These are phyloP conservation scores for Rutilus rutilus DNA, from an alignment of 2,113 vertebrate genomes.

Conservation along the genomic window DNA sequence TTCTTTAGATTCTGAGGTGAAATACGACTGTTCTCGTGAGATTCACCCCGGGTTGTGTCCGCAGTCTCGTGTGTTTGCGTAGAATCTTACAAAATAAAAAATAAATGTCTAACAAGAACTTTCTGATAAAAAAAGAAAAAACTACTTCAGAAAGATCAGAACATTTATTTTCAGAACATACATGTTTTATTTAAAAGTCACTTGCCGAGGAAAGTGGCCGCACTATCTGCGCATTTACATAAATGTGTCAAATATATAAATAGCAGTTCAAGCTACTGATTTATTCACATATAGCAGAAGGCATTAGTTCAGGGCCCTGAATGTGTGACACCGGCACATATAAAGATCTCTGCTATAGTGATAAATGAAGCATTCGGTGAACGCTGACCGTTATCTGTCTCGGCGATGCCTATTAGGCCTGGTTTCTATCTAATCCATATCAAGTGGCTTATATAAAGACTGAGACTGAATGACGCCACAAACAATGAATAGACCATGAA, in stretches of 20 bases:
- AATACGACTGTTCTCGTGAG: too few species aligned
- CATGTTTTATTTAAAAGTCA: neutral
- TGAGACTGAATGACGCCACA: constrained; percentile 6
- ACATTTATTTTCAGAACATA: constrained; percentile 1
- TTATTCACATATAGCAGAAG: neutral
- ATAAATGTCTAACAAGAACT: neutral
- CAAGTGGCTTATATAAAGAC: constrained; percentile 24
- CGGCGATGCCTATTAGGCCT: neutral
- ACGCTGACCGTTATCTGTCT: neutral
- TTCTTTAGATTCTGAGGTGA: neutral
- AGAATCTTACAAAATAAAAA: neutral
- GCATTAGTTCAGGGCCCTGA: neutral
- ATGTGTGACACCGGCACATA: neutral
- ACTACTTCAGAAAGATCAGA: neutral
- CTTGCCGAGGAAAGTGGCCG: neutral
- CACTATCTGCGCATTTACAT: neutral
- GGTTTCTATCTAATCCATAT: constrained; percentile 28
- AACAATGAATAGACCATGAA: neutral
- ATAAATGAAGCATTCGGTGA: neutral
- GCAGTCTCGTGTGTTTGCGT: neutral
- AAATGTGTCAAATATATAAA: constrained; percentile 21
- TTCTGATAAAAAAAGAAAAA: neutral
- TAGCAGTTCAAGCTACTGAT: neutral
- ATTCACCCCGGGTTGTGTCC: neutral
- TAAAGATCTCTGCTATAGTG: neutral